phyloP scores from a whole-genome alignment of 2,797 vertebrate genomes.

The Fistularia commersonii region DNA sequence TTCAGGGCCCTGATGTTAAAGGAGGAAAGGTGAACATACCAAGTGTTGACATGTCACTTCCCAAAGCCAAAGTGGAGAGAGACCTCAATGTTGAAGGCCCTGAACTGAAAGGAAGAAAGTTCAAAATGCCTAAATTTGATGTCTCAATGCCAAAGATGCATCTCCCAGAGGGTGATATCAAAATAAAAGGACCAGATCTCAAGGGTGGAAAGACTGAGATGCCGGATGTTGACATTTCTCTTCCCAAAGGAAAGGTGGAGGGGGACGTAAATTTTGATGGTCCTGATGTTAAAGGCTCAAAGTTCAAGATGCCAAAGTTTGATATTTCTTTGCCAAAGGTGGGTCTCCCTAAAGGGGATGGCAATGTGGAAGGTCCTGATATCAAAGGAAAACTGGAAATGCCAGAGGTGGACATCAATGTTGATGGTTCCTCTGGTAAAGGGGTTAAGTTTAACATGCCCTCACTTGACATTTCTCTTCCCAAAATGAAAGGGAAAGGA shows the following conservation, averaged over 20 bases:
- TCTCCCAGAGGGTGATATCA: constrained; percentile 22
- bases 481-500: constrained; percentile 39
- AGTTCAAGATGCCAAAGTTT: constrained; percentile 41
- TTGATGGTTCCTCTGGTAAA: constrained; percentile 32
- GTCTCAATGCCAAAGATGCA: constrained; percentile 48
- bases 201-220: constrained; percentile 37
- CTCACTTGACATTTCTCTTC: constrained; percentile 48
- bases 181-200: constrained; percentile 16
- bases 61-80: constrained; percentile 38
- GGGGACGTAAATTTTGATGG: constrained; percentile 32
- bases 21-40: constrained; percentile 35
- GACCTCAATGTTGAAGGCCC: constrained; percentile 27
- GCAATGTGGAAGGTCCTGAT: constrained; percentile 22
- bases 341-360: constrained; percentile 7
- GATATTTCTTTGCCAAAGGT: constrained; percentile 50
- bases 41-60: constrained; percentile 42
- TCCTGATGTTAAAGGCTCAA: constrained; percentile 35
- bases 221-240: constrained; percentile 33
- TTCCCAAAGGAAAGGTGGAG: constrained; percentile 33
- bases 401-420: constrained; percentile 20
- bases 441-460: constrained; percentile 44
- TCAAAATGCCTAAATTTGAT: constrained; percentile 47
- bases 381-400: constrained; percentile 42
- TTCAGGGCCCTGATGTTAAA: constrained; percentile 42
- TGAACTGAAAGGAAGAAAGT: constrained; percentile 30